phyloP scores from a whole-genome alignment of 2,113 vertebrate species.

The Melospiza georgiana region DNA sequence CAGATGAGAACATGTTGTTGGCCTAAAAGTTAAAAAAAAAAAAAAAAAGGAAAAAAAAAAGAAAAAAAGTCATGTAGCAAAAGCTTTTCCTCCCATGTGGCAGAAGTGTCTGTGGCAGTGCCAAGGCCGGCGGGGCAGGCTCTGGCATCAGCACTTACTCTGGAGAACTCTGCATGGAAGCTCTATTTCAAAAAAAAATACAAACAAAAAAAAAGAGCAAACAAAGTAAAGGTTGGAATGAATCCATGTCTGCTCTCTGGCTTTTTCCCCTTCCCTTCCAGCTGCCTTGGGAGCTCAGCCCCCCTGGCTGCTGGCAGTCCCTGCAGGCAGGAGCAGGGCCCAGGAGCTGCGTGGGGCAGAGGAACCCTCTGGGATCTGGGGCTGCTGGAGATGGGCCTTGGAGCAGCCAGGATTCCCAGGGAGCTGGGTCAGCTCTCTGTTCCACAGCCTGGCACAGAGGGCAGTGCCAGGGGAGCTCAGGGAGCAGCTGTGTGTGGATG shows the following conservation, averaged over 20 bases:
- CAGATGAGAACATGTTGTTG: conserved; percentile 47
- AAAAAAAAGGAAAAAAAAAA: neutral
- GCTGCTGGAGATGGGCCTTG: neutral
- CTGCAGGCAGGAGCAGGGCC: neutral
- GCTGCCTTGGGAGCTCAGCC: neutral
- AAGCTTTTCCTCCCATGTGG: conserved; percentile 55
- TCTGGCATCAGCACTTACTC: conserved; percentile 12
- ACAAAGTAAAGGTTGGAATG: conserved; percentile 74
- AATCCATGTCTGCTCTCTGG: neutral
- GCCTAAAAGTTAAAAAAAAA: conserved; percentile 34
- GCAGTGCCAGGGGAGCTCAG: neutral
- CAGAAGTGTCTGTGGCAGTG: conserved; percentile 30
- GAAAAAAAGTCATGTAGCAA: conserved; percentile 40
- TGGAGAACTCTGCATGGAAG: conserved; percentile 63
- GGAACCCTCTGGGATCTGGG: neutral
- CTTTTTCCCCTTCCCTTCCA: conserved; percentile 20
- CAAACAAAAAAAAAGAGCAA: conserved; percentile 26
- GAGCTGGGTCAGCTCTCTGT: neutral
- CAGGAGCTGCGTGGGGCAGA: neutral
- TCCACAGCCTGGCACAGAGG: neutral
- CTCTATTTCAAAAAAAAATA: neutral
- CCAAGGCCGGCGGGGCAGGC: neutral
- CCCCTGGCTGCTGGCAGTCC: neutral
- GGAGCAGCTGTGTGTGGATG: neutral
- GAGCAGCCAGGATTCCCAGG: neutral